These are phyloP conservation scores for Conomelus anceps DNA, from an alignment of 2,888 invertebrate species.

Conservation along the genomic window DNA sequence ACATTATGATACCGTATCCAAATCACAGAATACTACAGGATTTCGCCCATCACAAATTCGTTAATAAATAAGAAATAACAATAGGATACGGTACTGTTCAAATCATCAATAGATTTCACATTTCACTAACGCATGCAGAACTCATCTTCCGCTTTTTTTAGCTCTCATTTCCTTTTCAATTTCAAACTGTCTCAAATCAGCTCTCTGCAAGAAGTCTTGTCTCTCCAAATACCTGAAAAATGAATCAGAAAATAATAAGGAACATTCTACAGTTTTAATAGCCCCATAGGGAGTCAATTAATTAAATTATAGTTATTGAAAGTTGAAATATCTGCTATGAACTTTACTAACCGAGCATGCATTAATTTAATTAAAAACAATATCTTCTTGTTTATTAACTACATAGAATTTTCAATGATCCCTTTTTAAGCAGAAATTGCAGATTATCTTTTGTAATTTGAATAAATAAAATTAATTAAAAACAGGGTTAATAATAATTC, in stretches of 20 bases:
- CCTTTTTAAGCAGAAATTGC: too few relatives aligned
- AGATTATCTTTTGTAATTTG: too few relatives aligned
- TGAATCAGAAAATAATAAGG: conserved; percentile 16
- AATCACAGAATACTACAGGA: conserved; percentile 8
- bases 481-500: too few relatives aligned
- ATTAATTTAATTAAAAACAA: too few relatives aligned
- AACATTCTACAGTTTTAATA: background rate
- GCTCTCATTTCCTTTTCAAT: conserved; percentile 74
- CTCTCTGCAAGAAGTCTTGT: conserved; percentile 82
- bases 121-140: conserved; percentile 29
- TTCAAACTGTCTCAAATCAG: conserved; percentile 87
- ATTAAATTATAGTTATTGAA: background rate
- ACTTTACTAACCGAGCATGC: too few relatives aligned
- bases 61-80: conserved; percentile 18
- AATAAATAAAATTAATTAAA: too few relatives aligned
- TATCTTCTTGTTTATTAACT: too few relatives aligned
- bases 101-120: conserved; percentile 16
- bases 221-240: conserved; percentile 72
- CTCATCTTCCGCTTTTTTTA: conserved; percentile 55
- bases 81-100: background rate
- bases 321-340: background rate
- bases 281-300: background rate
- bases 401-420: too few relatives aligned
- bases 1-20: background rate
- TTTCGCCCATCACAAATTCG: conserved; percentile 2